Evolutionary conservation across 2,113 vertebrate species (phyloP), one percentile per base, ranked within the genome.

Genomic region (Serilophus lunatus): DNA sequence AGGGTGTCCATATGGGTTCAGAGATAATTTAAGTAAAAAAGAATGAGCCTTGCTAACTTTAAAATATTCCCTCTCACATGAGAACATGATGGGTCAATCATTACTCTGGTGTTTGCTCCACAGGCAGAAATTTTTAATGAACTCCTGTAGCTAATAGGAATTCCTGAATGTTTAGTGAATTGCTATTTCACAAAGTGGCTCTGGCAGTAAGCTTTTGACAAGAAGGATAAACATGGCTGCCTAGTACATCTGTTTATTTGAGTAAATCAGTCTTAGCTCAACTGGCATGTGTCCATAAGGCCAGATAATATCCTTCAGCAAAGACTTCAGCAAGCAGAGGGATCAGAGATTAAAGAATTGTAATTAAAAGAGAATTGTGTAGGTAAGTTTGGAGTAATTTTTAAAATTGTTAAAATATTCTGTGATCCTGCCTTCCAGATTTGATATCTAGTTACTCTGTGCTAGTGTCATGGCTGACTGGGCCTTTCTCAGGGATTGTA

Each of bases 61-160:
- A 92, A 91, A 92, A 88, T 82, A 95, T 85, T 90, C 76, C 33
- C 36, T 91, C 66, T 90, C 82, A 77, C 87, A 91, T 70, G 64
- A 95, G 82, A 88, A 92, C 88, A 94, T 88, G 91, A 91, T 90
- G 68, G 93, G 92, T 95, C 91, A 95, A 94, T 96, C 94, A 94
- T 96, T 95, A 94, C 94, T 93, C 54, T 80, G 76, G 82, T 88
- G 90, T 90, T 95, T 83, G 70, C 85, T 95, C 82, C 87, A 88
- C 85, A 83, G 93, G 85, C 87, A 91, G 95, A 93, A 96, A 71
- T 95, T 95, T 95, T 95, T 96, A 96, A 97, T 95, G 94, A 97
- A 95, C 93, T 95, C 82, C 57, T 86, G 82, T 85, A 95, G 93
- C 90, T 97, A 91, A 95, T 86, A 96, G 85, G 85, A 96, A 96